phyloP scores from a whole-genome alignment of 1,140 invertebrate genomes.

The Zaprionus camerounensis region DNA sequence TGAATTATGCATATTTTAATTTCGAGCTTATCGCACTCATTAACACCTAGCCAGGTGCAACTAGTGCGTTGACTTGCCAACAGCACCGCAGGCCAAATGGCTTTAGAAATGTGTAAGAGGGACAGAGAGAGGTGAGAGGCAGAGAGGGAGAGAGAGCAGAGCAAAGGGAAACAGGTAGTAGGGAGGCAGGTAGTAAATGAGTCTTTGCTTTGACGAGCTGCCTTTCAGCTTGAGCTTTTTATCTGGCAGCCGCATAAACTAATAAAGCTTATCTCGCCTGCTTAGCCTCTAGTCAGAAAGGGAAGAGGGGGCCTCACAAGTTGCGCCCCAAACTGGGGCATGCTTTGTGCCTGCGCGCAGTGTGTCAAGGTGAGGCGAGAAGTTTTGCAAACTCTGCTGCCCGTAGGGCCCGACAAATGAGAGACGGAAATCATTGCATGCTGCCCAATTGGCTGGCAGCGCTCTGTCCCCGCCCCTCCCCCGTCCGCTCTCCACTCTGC shows the following conservation, averaged over 20 bases:
- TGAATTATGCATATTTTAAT: slow-evolving; percentile 81
- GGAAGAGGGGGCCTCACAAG: background rate
- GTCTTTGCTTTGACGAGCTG: slow-evolving; percentile 31
- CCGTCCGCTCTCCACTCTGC: background rate
- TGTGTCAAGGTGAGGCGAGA: slow-evolving; percentile 67
- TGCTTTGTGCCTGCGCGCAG: slow-evolving; percentile 17
- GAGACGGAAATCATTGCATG: slow-evolving; percentile 45
- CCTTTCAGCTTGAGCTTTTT: slow-evolving; percentile 46
- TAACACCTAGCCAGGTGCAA: slow-evolving; percentile 59
- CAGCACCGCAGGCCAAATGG: slow-evolving; percentile 20
- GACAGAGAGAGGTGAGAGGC: background rate
- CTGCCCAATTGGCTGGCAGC: slow-evolving; percentile 27
- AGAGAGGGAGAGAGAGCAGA: background rate
- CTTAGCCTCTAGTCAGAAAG: slow-evolving; percentile 23
- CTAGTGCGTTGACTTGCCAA: background rate
- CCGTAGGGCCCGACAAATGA: slow-evolving; percentile 22
- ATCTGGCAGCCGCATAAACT: slow-evolving; percentile 54
- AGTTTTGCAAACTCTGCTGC: slow-evolving; percentile 6
- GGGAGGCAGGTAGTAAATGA: too few relatives aligned
- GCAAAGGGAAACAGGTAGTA: too few relatives aligned
- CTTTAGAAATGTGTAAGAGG: slow-evolving; percentile 55
- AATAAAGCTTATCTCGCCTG: slow-evolving; percentile 75
- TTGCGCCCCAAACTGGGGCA: slow-evolving; percentile 33
- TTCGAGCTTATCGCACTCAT: slow-evolving; percentile 78
- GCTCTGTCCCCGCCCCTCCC: background rate